Evolutionary conservation across 1,140 invertebrate species (phyloP).

Genomic region (Heliothis virescens): DNA sequence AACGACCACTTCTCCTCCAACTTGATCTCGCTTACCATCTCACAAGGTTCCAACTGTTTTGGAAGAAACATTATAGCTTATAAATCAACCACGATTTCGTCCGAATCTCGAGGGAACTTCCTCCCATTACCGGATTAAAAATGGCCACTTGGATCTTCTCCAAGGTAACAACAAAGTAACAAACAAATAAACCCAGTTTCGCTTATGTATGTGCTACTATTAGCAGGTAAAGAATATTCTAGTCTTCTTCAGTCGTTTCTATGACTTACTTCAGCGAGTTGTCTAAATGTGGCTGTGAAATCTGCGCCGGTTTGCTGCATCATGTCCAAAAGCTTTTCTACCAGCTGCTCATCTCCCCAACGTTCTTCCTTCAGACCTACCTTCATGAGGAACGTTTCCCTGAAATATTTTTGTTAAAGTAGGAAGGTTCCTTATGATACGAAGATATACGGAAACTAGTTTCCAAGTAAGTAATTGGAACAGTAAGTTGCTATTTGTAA

Average conservation of each 20-base stretch:
- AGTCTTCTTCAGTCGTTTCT: background rate
- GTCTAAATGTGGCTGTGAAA: conserved; percentile 88
- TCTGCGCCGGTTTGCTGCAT: conserved; percentile 88
- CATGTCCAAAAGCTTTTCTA: conserved; percentile 87
- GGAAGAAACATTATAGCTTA: background rate
- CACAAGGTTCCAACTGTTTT: conserved; percentile 75
- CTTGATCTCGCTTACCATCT: conserved; percentile 73
- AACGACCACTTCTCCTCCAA: conserved; percentile 82
- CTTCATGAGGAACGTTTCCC: conserved; percentile 82
- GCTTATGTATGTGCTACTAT: too few species aligned
- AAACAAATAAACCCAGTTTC: too few species aligned
- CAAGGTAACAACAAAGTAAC: too few species aligned
- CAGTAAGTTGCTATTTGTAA: background rate
- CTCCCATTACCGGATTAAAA: too few species aligned
- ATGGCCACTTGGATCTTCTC: too few species aligned
- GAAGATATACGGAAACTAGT: too few species aligned
- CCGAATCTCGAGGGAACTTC: too few species aligned
- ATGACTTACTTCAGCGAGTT: conserved; percentile 83
- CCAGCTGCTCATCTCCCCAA: conserved; percentile 81
- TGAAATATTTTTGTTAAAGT: conserved; percentile 48
- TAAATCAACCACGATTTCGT: background rate
- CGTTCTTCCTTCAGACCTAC: conserved; percentile 83
- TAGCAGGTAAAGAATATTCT: background rate
- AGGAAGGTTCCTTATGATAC: too few species aligned
- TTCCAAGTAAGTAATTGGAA: too few species aligned